Evolutionary conservation across 2,888 invertebrate genomes (phyloP), one percentile per base, ranked within the genome.

Genomic region (Pardosa pseudoannulata): DNA sequence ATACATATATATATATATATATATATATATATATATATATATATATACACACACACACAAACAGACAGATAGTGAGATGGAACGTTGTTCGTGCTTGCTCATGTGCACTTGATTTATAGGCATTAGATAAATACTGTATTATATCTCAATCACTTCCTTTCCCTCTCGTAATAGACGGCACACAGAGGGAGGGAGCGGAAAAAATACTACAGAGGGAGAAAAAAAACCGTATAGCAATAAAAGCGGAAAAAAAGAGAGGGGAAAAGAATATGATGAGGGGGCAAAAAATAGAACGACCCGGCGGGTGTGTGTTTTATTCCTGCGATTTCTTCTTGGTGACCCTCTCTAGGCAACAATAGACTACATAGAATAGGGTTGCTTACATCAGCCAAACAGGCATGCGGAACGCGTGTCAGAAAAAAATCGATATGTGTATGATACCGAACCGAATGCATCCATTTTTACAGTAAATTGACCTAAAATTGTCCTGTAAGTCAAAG

Each of bases 261-360:
- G 62, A 67, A 39, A 67, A 71, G 46, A 32, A 75, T 56, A 72
- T 50, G 71, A 67, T 27, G 75, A 72, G 67, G 65, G 83, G 39
- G 50, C 6, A 41, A 56, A 76, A 82, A 85, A 79, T 82, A 19
- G 64, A 9, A 19, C 67, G 50, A 74, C 81, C 50, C 74, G 64
- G 62, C 67, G 64, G 46, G 70, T 62, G 78, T 71, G 78, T 79
- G 75, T 85, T 78, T 78, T 85, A 85, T 85, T 73, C 73, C 71
- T 73, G 28, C 67, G 83, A 72, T 78, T 85, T 72, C 76, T 85
- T 72, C 76, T 71, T 65, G 28, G 50, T 70, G 82, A 83, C 71
- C 71, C 82, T n/a, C 75, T 36, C 13, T 32, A n/a, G 9, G 28
- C 50, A 19, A 62, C 64, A 23, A 72, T 64, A 31, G 16, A 67